These are phyloP conservation scores for Cheirogaleus major DNA, from an alignment of 2,797 vertebrate species.

Conservation along the genomic window DNA sequence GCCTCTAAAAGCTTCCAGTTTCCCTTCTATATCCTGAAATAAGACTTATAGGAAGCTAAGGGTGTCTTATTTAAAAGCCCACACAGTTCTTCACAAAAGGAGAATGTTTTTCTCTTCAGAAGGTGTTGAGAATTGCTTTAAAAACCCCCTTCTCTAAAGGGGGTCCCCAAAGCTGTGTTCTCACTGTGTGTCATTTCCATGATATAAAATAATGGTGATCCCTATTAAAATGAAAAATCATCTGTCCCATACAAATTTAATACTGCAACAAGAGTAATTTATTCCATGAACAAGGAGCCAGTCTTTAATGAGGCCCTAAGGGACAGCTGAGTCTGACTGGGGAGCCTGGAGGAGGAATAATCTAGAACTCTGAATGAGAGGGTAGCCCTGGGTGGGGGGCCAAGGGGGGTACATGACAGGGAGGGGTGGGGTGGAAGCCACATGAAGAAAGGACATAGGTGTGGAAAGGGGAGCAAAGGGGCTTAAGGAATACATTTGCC, in stretches of 20 bases:
- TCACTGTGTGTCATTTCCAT: not conserved
- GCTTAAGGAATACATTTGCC: not conserved
- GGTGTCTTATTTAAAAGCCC: constrained; percentile 9
- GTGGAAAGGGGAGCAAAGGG: not conserved
- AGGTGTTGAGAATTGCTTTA: not conserved
- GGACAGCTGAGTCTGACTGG: not conserved
- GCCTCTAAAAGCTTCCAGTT: not conserved
- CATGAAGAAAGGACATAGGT: not conserved
- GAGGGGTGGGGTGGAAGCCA: not conserved
- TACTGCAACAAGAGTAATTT: not conserved
- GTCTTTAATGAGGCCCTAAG: not conserved
- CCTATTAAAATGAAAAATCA: constrained; percentile 33
- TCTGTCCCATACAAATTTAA: not conserved
- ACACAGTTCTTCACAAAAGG: not conserved
- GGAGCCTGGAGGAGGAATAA: not conserved
- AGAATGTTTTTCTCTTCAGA: not conserved
- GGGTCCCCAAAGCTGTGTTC: not conserved
- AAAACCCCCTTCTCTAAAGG: not conserved
- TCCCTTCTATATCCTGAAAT: not conserved
- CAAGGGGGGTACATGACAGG: not conserved
- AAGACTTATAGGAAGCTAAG: not conserved
- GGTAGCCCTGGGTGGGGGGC: not conserved
- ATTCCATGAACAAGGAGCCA: constrained; percentile 22
- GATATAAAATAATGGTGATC: not conserved
- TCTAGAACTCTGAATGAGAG: not conserved